Evolutionary conservation across 2,113 vertebrate genomes (phyloP), one percentile per base, ranked within the genome.

Genomic region (Solenodon paradoxus): DNA sequence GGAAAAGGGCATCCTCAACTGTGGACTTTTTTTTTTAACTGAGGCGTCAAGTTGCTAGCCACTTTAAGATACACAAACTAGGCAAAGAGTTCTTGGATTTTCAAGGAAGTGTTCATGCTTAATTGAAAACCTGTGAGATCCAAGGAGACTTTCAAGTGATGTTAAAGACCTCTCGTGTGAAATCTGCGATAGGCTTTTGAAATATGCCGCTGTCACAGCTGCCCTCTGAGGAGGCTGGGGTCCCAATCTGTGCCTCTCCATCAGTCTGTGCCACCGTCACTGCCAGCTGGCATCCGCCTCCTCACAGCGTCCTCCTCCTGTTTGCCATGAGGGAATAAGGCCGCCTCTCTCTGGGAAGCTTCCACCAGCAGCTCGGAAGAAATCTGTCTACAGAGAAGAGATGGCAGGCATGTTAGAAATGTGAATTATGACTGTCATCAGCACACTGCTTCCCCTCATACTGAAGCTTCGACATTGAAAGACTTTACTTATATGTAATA

Each of bases 201-300:
- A 45, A 87, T 85, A 92, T 94, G 61, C 86, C 8, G 0, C 79
- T 74, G 79, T 81, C 53, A 83, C 84, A 74, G 90, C 83, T 82
- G 19, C 81, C 71, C 72, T 95, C 92, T 93, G 81, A 74, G 49
- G 92, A 93, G 92, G 38, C 12, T 1, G 87, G 95, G 92, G 95
- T 83, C 78, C 40, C 57, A 95, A 61, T 45, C 85, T 92, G 88
- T 88, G 11, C 30, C 85, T 88, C 80, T 90, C 69, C 85, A 13
- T 66, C 94, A 93, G 28, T 55, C 89, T 61, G 61, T 79, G 82
- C 4, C 0, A 3, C 84, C 47, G 45, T 28, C 19, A 90, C 78
- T 97, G 88, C 90, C 96, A 98, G 96, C 75, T 92, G 96, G 92
- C 66, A 94, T 20, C 26, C n/a, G 84, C 75, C 90, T 10, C n/a